Evolutionary conservation across 1,140 invertebrate species (phyloP), one percentile per base, ranked within the genome.

Genomic region (Lutraria rhynchaena): DNA sequence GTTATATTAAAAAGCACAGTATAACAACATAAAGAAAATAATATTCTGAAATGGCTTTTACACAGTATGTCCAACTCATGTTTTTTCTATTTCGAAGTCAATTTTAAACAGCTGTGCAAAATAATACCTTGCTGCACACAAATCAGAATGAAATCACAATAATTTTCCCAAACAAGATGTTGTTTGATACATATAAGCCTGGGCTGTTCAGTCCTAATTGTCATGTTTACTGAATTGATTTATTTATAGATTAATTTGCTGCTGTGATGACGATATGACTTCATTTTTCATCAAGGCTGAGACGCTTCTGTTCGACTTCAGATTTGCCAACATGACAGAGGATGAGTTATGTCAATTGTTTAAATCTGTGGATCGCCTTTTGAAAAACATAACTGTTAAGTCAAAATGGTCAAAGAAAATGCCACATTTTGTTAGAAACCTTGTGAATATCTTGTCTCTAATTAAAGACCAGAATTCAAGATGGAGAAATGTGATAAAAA

Each of bases 251-350:
- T 46, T 87, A 15, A 49, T 81, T 2, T 67, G 83, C 41, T 75
- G 63, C 41, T 51, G 44, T 55, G 63, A 86, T 67, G 24, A 31
- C 15, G 78, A 83, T 63, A 75, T 78, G n/a, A 49, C 60, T 35
- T 15, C 37, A 35, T 87, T 84, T 41, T 83, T 87, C 11, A 7
- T 81, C 17, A 44, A 71, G 46, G 83, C 86, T 44, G 86, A 87
- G 58, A 83, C 80, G 19, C 51, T 73, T 27, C 61, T 86, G 24
- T 87, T 87, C 77, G 81, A 86, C 27, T 86, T 83, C 31, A 65
- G 81, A 1, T 86, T 85, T 49, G 81, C 77, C 17, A 83, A 83
- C 41, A 84, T 87, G 83, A 81, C 51, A 13, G 63, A 81, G 22
- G 61, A 81, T 33, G 86, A 87, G 78, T 53, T 87, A 31, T 81